Base-by-base conservation (phyloP, 92 coral and sea anemone genomes). In the Epizoanthus scotinus region DNA sequence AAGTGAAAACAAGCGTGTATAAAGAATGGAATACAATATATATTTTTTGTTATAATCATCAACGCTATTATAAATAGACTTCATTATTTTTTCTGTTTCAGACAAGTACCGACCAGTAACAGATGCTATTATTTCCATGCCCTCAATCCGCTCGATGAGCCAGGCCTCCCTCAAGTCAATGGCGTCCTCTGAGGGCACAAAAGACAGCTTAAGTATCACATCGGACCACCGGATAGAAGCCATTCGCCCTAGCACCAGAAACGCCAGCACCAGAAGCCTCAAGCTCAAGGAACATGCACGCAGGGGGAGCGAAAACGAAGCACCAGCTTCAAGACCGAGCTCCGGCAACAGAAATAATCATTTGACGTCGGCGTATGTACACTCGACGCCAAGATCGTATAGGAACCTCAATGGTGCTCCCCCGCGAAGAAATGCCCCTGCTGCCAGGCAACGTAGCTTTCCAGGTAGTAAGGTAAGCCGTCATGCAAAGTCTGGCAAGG, bases 291-390 rank as follows among this genome's bases (percentile, higher is more conserved):
- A 75, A 20, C 56, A 38, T 59, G 63, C 15, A 18, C 54, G 53
- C 6, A 50, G 61, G 21, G 69, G 55, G 25, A 6, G 53, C 22
- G 81, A 38, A 6, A 75, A n/a, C 13, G 38, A 75, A 2, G 34
- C 49, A 10, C 12, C 24, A 1, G 24, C 60, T 26, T 25, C 47
- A 10, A 75, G 36, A 12, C 36, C 25, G 12, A 22, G 0, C 22
- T 59, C 81, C 9, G 69, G 44, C 24, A 61, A 55, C 24, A 84
- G 63, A 10, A 40, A 26, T 10, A 68, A 44, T 56, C 79, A 84
- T 86, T 34, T 90, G 87, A 82, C 81, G 10, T 63, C 87, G 9
- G 89, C 89, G 69, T 81, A 87, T 54, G 92, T 87, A 21, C 90
- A 83, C 49, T 28, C 83, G 20, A 75, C 87, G 53, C 97, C 94